Evolutionary conservation across 1,140 invertebrate genomes (phyloP), one percentile per base, ranked within the genome.

Genomic region (Odontomachus brunneus): DNA sequence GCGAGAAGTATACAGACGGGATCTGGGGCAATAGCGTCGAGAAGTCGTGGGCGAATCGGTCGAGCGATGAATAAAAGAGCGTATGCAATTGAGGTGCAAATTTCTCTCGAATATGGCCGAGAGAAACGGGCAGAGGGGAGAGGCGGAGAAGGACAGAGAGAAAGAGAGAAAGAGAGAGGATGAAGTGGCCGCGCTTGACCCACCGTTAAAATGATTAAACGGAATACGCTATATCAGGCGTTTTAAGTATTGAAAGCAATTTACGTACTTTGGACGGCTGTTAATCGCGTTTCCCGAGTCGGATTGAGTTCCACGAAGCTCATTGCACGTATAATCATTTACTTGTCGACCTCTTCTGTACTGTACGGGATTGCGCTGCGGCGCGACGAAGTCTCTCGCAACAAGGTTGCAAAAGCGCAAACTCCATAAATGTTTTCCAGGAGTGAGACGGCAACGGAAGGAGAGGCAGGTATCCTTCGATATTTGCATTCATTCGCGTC

Each of bases 61-160:
- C 78, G 72, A 83, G 75, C 65, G 65, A 88, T 88, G 82, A 88
- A 87, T 87, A 84, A 88, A 88, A 88, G 83, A 86, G 66, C 83
- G 87, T 86, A 87, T 88, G 83, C 87, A 88, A 87, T 88, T 84
- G 87, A 88, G 83, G 82, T 87, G 87, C 85, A 88, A 88, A 88
- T 88, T 88, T 86, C 67, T n/a, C 60, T 78, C 59, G 82, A 83
- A 87, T 87, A 84, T 84, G 76, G 53, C 53, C 38, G 38, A 44
- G 38, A 44, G 38, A 44, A 7, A 44, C 3, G 9, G 38, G 9
- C 3, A 44, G 9, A 44, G 38, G 9, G 38, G 38, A 11, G 38
- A 11, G 38, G 9, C 29, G 71, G 38, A 44, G 29, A 74, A 11
- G 9, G 9, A 44, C 3, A 44, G 38, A 44, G 38, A 44, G 38